Evolutionary conservation across 2,888 invertebrate genomes (phyloP), one percentile per base, ranked within the genome.

Genomic region (Notodonta dromedarius): DNA sequence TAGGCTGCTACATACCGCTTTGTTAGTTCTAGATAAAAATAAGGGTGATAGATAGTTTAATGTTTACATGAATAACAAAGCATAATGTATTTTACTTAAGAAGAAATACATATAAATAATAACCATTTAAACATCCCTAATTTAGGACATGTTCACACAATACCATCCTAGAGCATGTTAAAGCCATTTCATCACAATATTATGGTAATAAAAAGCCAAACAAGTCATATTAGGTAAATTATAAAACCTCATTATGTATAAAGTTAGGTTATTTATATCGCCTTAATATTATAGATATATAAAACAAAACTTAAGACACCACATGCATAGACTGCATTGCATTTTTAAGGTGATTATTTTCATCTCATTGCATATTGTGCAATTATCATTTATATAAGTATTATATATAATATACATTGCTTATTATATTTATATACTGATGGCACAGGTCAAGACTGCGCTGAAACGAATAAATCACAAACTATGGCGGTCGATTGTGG

Each of bases 301-400:
- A 79, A 79, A 71, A 77, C 77, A 69, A 78, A 71, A 83, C 82
- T 72, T 83, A 85, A 85, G 81, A 90, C 90, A 90, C 88, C 90
- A 87, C 67, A 78, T 88, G 90, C 88, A 86, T 85, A 90, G 91
- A 91, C 90, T 91, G 91, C 83, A 80, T 86, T 84, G 92, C 91
- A 91, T 91, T 92, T 91, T 85, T 79, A 84, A 80, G 88, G 89
- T 89, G 89, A 83, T 83, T 83, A 73, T 69, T 84, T 84, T 77
- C 69, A 62, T 77, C 80, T 77, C 69, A 76, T 79, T 80, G 83
- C 82, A 79, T 74, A 69, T 72, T 74, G 75, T 86, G 85, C 85
- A 85, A 85, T 78, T 77, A 81, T 71, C 79, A 79, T 81, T 76
- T 79, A 76, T 69, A 68, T 70, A 70, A 71, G 71, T 69, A 67